These are phyloP conservation scores for Chelonus insularis DNA, from an alignment of 1,140 invertebrate genomes.

Conservation along the genomic window DNA sequence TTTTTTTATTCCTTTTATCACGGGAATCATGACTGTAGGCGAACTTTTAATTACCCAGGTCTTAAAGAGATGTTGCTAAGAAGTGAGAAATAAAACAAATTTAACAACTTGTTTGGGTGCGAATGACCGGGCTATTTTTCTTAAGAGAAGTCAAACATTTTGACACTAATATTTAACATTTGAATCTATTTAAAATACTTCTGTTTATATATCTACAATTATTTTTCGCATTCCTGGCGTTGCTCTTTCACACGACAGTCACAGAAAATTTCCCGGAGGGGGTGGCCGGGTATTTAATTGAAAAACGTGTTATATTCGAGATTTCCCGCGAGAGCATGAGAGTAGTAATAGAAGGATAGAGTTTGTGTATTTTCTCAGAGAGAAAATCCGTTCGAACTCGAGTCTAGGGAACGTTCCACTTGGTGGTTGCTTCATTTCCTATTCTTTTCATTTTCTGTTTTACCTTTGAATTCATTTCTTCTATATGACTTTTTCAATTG, in stretches of 20 bases:
- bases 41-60: slow-evolving; percentile 53
- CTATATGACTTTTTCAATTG: background rate
- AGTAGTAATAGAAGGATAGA: slow-evolving; percentile 14
- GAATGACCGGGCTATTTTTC: too few species aligned
- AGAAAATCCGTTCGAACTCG: slow-evolving; percentile 24
- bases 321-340: slow-evolving; percentile 32
- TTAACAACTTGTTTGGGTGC: slow-evolving; percentile 1
- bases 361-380: slow-evolving; percentile 16
- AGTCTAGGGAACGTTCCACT: slow-evolving; percentile 12
- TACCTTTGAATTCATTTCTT: background rate
- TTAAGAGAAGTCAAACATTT: too few species aligned
- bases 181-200: too few species aligned
- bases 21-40: slow-evolving; percentile 41
- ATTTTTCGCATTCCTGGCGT: too few species aligned
- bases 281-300: slow-evolving; percentile 33
- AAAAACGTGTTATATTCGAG: slow-evolving; percentile 37
- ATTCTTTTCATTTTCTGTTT: slow-evolving; percentile 3
- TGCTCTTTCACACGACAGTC: slow-evolving; percentile 17
- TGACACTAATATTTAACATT: too few species aligned
- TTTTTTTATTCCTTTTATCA: background rate
- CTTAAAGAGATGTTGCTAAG: slow-evolving; percentile 25
- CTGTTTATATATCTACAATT: too few species aligned
- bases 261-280: slow-evolving; percentile 28
- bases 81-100: background rate
- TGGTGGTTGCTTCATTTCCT: background rate